phyloP scores from a whole-genome alignment of 2,888 invertebrate genomes.

The Clusia tigrina region DNA sequence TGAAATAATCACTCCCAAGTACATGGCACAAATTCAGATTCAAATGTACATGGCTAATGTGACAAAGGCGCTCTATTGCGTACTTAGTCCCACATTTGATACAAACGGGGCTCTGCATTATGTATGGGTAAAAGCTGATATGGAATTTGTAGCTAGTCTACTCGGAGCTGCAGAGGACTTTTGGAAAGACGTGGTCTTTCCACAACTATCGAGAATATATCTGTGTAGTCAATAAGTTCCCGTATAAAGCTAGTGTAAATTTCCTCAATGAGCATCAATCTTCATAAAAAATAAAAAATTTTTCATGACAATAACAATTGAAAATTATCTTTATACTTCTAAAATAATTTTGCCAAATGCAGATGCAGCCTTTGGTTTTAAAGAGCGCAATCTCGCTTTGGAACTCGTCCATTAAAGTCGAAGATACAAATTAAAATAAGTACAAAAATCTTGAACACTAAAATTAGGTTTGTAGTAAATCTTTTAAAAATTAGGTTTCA shows the following conservation, averaged over 20 bases:
- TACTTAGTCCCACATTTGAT: conserved; percentile 62
- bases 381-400: too few relatives aligned
- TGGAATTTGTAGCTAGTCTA: conserved; percentile 58
- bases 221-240: conserved; percentile 37
- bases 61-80: conserved; percentile 62
- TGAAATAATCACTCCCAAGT: conserved; percentile 62
- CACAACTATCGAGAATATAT: conserved; percentile 56
- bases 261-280: too few relatives aligned
- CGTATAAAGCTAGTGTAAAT: conserved; percentile 27
- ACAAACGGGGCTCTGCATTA: conserved; percentile 62
- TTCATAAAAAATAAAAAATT: too few relatives aligned
- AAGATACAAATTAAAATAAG: too few relatives aligned
- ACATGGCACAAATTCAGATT: conserved; percentile 64
- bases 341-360: too few relatives aligned
- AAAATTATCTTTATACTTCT: too few relatives aligned
- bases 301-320: too few relatives aligned
- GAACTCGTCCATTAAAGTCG: too few relatives aligned
- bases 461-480: too few relatives aligned
- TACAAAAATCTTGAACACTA: too few relatives aligned
- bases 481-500: too few relatives aligned
- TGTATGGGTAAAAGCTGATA: conserved; percentile 63
- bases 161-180: conserved; percentile 60
- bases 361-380: too few relatives aligned
- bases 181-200: conserved; percentile 60
- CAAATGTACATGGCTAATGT: conserved; percentile 64